Percentiles rank a stretch among this genome's conserved stretches.
Conservation (phyloP, 2,113 vertebrate species). For the Myiagra hebetior region DNA sequence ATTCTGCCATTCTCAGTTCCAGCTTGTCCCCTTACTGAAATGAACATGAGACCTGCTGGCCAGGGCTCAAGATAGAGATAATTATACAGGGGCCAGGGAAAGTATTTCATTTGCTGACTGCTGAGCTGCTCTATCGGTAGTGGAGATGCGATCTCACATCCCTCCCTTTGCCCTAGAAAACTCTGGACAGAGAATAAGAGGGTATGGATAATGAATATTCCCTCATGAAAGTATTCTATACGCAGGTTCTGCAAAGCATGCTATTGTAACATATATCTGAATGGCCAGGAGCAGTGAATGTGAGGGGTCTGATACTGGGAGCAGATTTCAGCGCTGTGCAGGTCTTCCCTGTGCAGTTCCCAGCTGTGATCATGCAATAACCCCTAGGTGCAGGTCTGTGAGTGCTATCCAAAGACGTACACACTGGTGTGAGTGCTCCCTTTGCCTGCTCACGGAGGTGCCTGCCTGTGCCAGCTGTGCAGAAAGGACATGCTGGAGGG, state of each 20-base stretch:
- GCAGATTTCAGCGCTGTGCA: neutral
- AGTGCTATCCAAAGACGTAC: neutral
- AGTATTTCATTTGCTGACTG: neutral
- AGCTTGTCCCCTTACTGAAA: slow-evolving; percentile 69
- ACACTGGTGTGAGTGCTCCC: rapidly evolving
- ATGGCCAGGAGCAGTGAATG: neutral
- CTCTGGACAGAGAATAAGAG: neutral
- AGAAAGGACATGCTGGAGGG: neutral
- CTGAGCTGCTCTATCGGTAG: neutral
- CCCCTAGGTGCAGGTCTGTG: neutral
- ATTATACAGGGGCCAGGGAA: slow-evolving; percentile 56
- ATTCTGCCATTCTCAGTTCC: slow-evolving; percentile 72
- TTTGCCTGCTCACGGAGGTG: neutral
- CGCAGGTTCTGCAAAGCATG: neutral
- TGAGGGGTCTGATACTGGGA: neutral
- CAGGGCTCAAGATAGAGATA: slow-evolving; percentile 49
- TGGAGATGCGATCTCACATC: neutral
- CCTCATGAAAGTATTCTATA: neutral
- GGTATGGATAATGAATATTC: neutral
- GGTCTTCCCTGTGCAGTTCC: neutral
- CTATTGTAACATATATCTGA: neutral
- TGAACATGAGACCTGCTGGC: slow-evolving; percentile 60
- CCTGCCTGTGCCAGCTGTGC: neutral
- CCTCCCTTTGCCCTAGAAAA: neutral
- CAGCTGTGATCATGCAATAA: neutral